Evolutionary conservation across 2,797 vertebrate genomes (phyloP).

Genomic region (Pyrocephalus nanus): DNA sequence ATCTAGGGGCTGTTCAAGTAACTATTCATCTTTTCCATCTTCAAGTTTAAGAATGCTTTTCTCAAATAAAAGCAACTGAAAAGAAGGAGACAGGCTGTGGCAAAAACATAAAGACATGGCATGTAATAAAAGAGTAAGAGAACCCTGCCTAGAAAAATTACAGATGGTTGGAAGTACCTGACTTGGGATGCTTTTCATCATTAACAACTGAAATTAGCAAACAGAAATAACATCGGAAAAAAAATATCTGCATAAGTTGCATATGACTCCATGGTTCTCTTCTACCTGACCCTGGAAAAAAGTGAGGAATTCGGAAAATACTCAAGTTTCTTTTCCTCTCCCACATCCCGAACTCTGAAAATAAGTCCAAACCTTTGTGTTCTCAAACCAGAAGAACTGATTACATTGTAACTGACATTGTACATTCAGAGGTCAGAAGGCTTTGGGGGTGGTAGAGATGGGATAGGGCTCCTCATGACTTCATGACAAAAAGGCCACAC

Average conservation of each 20-base stretch:
- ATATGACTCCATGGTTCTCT: background rate
- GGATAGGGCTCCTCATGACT: background rate
- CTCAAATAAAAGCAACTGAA: constrained; percentile 28
- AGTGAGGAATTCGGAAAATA: background rate
- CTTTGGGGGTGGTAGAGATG: background rate
- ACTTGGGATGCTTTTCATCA: background rate
- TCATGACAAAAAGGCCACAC: background rate
- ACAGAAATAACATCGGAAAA: background rate
- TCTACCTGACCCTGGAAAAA: background rate
- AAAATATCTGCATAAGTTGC: background rate
- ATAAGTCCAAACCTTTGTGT: background rate
- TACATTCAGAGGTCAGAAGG: background rate
- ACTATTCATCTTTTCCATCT: constrained; percentile 6
- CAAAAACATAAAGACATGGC: background rate
- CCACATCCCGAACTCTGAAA: background rate
- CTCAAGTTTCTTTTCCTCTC: background rate
- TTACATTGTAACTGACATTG: background rate
- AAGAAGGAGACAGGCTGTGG: background rate
- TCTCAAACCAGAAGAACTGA: background rate
- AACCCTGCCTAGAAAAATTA: background rate
- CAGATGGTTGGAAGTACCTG: background rate
- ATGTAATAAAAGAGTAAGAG: constrained; percentile 13
- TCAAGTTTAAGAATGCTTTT: constrained; percentile 25
- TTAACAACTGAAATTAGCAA: constrained; percentile 15
- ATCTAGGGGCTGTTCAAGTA: background rate